Evolutionary conservation across 2,888 invertebrate genomes (phyloP).

Genomic region (Neoitamus cyanurus): DNA sequence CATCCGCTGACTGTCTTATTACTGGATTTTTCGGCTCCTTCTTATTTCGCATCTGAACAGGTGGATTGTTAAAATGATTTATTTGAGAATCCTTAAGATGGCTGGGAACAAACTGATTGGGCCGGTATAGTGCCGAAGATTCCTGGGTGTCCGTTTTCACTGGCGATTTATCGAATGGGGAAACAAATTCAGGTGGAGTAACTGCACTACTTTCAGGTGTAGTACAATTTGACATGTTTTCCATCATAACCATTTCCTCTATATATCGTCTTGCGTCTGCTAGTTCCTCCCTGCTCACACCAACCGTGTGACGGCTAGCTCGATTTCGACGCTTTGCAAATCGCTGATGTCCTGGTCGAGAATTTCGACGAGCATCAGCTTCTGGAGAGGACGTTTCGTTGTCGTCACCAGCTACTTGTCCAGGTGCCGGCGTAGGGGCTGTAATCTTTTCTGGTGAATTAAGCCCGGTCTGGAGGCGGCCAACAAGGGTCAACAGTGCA

Average conservation of each 20-base stretch:
- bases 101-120: conserved; percentile 63
- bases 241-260: conserved; percentile 71
- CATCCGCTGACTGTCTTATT: conserved; percentile 54
- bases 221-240: conserved; percentile 59
- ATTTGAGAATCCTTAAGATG: conserved; percentile 54
- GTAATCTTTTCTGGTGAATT: conserved; percentile 62
- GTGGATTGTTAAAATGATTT: conserved; percentile 1
- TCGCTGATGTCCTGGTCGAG: conserved; percentile 64
- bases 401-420: conserved; percentile 45
- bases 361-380: conserved; percentile 60
- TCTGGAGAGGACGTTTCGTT: conserved; percentile 59
- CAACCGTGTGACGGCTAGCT: conserved; percentile 82
- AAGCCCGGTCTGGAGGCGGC: conserved; percentile 74
- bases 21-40: conserved; percentile 52
- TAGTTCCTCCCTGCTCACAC: conserved; percentile 83
- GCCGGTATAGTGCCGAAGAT: conserved; percentile 59
- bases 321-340: conserved; percentile 71
- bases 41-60: conserved; percentile 54
- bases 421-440: conserved; percentile 54
- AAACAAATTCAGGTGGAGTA: conserved; percentile 56
- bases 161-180: conserved; percentile 62
- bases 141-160: conserved; percentile 38
- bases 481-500: conserved; percentile 76
- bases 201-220: conserved; percentile 57
- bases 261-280: conserved; percentile 81